A percentile compares a stretch with the other conserved stretches of the same genome.
Conservation (phyloP, 2,113 vertebrate genomes). For the Scomber japonicus region DNA sequence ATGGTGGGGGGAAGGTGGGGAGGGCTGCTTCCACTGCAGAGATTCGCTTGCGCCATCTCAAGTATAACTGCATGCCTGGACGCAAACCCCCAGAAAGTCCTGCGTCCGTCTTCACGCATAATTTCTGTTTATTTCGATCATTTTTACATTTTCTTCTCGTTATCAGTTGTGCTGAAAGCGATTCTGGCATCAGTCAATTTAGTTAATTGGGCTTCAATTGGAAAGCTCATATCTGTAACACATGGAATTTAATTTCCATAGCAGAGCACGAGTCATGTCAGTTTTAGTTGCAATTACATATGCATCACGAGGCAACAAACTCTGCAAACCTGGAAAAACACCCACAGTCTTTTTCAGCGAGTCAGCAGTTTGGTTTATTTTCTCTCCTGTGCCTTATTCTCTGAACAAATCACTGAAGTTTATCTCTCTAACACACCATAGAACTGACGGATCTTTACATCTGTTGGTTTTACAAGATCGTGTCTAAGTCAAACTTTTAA, state of each 20-base stretch:
- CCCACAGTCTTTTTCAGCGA: constrained; percentile 53
- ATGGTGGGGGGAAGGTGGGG: constrained; percentile 64
- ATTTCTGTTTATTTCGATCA: constrained; percentile 61
- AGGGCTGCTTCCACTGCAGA: constrained; percentile 60
- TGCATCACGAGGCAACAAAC: constrained; percentile 68
- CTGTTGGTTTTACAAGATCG: constrained; percentile 27
- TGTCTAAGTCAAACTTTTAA: neutral
- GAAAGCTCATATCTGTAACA: constrained; percentile 73
- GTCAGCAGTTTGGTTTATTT: constrained; percentile 70
- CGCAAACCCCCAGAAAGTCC: constrained; percentile 49
- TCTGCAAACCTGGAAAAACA: constrained; percentile 62
- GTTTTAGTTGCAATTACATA: constrained; percentile 77
- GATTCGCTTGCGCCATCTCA: constrained; percentile 51
- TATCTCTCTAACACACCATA: constrained; percentile 10
- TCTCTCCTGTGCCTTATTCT: constrained; percentile 42
- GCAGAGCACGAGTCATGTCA: constrained; percentile 72
- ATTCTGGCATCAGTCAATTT: constrained; percentile 68
- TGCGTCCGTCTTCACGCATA: constrained; percentile 34
- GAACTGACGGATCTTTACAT: constrained; percentile 29
- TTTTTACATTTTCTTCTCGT: constrained; percentile 55
- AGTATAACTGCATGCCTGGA: constrained; percentile 34
- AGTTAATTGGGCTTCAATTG: constrained; percentile 74
- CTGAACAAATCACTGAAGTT: constrained; percentile 23
- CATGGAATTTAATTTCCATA: constrained; percentile 72
- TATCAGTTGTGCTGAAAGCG: constrained; percentile 60